Evolutionary conservation across 2,113 vertebrate genomes (phyloP), one percentile per base, ranked within the genome.

Genomic region (Piaya cayana): DNA sequence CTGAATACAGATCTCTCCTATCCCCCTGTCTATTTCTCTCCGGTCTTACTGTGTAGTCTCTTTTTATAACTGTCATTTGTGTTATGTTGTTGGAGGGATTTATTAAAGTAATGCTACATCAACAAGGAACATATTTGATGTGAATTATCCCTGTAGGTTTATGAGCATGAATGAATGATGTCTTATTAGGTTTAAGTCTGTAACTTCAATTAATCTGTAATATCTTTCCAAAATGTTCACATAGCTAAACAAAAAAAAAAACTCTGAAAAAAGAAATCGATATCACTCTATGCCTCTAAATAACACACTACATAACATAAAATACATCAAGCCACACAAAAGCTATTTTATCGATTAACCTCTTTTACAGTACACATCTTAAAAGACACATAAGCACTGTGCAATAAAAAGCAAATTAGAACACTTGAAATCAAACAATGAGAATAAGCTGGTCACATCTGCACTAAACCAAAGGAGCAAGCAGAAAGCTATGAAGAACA

Each of bases 201-300:
- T 82, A 92, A 93, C 69, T 96, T 89, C 76, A 95, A 92, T 94
- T 95, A 95, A 95, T 79, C 75, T 86, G 81, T 64, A 96, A 79
- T 70, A 93, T 62, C 80, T 88, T 86, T 83, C 60, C 37, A 91
- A 93, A 94, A 95, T 47, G 71, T 85, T 91, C 92, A 88, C 62
- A 79, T 8, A 90, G 64, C 62, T 91, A 91, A 85, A 91, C 56
- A 81, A 85, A 29, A 52, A 58, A 89, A 77, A 39, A 42, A 23
- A 58, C 58, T 32, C 67, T 34, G 47, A 91, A 91, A 63, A 94
- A 91, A 95, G 13, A 82, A 88, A 96, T 95, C 81, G 0, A 86
- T 97, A 91, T 63, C 74, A 81, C 71, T 93, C 75, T 25, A 49
- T 81, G 93, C 70, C 68, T 86, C 89, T 95, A 91, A 94, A 96